Evolutionary conservation across 1,140 invertebrate species (phyloP), one percentile per base, ranked within the genome.

Genomic region (Dinoponera quadriceps): DNA sequence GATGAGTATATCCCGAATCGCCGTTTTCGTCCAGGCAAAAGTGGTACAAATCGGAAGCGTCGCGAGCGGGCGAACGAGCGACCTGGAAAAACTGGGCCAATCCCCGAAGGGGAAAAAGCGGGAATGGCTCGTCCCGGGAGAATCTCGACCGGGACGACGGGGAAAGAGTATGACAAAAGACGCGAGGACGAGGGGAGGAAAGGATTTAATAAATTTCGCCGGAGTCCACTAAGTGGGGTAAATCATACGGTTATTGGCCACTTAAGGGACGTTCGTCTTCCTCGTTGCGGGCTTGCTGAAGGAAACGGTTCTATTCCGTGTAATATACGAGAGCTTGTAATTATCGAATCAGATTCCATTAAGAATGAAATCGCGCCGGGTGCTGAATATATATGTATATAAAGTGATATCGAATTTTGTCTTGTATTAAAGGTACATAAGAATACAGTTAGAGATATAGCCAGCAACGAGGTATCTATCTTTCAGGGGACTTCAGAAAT

Each of bases 201-300:
- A 55, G 49, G 81, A 77, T 80, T 80, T 80, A 80, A 80, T 80
- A 80, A 80, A 80, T 80, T 80, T 80, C 75, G 69, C 51, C 65
- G 51, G 63, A 78, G 75, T 80, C 75, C 51, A 80, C 65, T 71
- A 80, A 71, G 54, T 69, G 51, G 65, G 65, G 51, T 80, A 80
- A 80, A 80, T 80, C 65, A 80, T 57, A 80, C 38, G 51, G 33
- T 71, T 80, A 80, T 80, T 38, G 51, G 65, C 51, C 51, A 48
- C 22, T 71, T 71, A 57, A 38, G 2, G 5, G 54, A 29, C 68
- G 44, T 44, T 38, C 66, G 51, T 78, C 49, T 48, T 55, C 29
- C 22, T 29, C n/a, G 59, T 63, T 65, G 51, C 13, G 25, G 18
- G 57, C 57, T 80, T 60, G 69, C 57, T 18, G 33, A 18, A 44